Evolutionary conservation across 1,140 invertebrate genomes (phyloP).

Genomic region (Heliconius himera): DNA sequence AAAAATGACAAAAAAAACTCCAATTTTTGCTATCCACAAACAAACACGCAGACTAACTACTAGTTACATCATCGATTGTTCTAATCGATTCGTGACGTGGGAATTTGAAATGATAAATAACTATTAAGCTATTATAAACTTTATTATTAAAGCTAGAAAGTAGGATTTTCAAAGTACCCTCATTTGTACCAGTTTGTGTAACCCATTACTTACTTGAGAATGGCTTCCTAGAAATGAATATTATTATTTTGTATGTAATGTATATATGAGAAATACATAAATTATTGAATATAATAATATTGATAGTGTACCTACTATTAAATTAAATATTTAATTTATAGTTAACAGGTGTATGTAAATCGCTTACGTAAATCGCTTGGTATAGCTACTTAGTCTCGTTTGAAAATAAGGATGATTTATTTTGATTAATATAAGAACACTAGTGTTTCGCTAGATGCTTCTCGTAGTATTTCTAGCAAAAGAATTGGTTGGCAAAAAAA

Average conservation of each 20-base stretch:
- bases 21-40: neutral
- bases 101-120: slow-evolving; percentile 19
- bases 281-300: slow-evolving; percentile 9
- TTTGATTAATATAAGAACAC: neutral
- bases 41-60: slow-evolving; percentile 8
- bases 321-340: slow-evolving; percentile 6
- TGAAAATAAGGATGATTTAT: neutral
- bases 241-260: slow-evolving; percentile 6
- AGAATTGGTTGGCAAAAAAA: neutral
- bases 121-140: neutral
- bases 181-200: slow-evolving; percentile 14
- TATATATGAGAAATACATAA: neutral
- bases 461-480: neutral
- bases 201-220: slow-evolving; percentile 7
- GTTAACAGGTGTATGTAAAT: neutral
- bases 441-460: neutral
- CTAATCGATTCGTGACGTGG: slow-evolving; percentile 32
- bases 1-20: neutral
- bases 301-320: neutral
- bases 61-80: slow-evolving; percentile 33
- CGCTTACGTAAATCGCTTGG: neutral
- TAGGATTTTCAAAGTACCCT: neutral
- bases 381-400: neutral
- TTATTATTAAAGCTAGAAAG: neutral
- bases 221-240: slow-evolving; percentile 8